phyloP scores from a whole-genome alignment of 2,888 invertebrate genomes.

The Cinara cedri region DNA sequence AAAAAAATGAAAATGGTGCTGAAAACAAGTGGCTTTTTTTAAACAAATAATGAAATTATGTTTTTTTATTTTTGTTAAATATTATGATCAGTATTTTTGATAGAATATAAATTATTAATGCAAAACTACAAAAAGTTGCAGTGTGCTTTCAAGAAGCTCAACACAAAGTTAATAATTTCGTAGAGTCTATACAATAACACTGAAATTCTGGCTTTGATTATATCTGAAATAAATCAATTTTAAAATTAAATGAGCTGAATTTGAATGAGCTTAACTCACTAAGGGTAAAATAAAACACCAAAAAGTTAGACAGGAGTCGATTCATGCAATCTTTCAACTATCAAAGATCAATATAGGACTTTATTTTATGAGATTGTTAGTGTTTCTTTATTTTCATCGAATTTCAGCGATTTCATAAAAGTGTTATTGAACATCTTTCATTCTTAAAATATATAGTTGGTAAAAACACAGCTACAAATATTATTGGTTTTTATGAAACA shows the following conservation, averaged over 20 bases:
- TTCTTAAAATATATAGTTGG: slow-evolving; percentile 14
- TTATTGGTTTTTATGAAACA: slow-evolving; percentile 18
- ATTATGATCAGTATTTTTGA: too few relatives aligned
- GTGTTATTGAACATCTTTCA: slow-evolving; percentile 25
- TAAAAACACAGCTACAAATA: neutral
- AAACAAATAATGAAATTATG: too few relatives aligned
- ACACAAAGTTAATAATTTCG: too few relatives aligned
- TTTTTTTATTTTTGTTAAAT: too few relatives aligned
- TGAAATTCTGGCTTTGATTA: slow-evolving; percentile 23
- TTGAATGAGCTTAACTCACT: neutral
- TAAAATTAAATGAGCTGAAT: neutral
- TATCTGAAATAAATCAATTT: slow-evolving; percentile 3
- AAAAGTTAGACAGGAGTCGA: slow-evolving; percentile 10
- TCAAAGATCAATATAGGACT: slow-evolving; percentile 29
- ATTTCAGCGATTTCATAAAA: slow-evolving; percentile 14
- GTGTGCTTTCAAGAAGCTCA: too few relatives aligned
- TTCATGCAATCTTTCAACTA: slow-evolving; percentile 23
- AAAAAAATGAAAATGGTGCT: neutral
- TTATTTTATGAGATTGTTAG: slow-evolving; percentile 19
- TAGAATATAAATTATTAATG: too few relatives aligned
- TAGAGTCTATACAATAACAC: neutral
- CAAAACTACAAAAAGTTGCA: too few relatives aligned
- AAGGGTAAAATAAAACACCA: neutral
- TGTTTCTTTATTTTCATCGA: slow-evolving; percentile 25
- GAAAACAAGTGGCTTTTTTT: too few relatives aligned